Conservation (phyloP, 2,113 vertebrate genomes). For the Microcebus tavaratra region DNA sequence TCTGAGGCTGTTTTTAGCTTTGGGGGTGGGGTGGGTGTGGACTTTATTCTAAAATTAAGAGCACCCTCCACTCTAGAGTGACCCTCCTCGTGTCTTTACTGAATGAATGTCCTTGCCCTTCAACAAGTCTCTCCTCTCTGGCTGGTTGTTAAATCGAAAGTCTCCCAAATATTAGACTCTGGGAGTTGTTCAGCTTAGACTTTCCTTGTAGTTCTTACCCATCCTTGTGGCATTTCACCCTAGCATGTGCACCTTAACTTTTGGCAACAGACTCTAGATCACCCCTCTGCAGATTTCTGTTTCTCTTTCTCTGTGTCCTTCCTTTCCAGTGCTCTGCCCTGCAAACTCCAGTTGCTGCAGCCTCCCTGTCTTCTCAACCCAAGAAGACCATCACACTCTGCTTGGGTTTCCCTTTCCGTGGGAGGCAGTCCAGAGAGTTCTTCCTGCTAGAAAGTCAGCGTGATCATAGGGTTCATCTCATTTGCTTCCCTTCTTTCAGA, state of each 20-base stretch:
- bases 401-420: not conserved
- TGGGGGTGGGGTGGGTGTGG: not conserved
- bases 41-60: not conserved
- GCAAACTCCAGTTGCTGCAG: not conserved
- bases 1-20: not conserved
- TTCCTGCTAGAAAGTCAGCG: not conserved
- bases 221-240: not conserved
- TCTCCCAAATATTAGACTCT: not conserved
- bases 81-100: not conserved
- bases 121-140: not conserved
- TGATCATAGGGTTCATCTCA: not conserved
- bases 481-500: not conserved
- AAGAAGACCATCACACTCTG: not conserved
- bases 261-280: not conserved
- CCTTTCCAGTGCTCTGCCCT: not conserved
- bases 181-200: not conserved
- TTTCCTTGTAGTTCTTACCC: not conserved
- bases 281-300: not conserved
- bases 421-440: not conserved
- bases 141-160: not conserved
- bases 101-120: not conserved
- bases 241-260: not conserved
- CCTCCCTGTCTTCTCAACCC: not conserved
- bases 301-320: not conserved
- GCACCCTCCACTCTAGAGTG: not conserved